A percentile compares a stretch with the other conserved stretches of the same genome.
These are phyloP conservation scores for Percopsis transmontana DNA, from an alignment of 2,113 vertebrate species.

Conservation along the genomic window DNA sequence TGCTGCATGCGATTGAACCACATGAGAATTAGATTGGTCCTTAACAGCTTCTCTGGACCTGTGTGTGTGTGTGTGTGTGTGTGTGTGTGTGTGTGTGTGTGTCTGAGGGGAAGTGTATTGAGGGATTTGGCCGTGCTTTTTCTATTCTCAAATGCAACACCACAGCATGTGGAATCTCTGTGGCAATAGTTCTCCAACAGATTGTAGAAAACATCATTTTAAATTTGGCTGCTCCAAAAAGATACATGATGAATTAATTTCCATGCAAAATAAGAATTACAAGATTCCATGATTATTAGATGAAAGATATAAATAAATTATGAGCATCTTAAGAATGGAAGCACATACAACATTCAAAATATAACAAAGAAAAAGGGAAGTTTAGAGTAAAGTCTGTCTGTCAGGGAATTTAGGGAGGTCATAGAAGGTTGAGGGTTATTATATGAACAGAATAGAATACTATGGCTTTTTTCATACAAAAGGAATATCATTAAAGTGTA, in stretches of 20 bases:
- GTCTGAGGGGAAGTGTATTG: constrained; percentile 8
- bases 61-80: not conserved
- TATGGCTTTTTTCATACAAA: no score
- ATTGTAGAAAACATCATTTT: constrained; percentile 25
- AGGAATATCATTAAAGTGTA: no score
- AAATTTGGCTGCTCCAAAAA: constrained; percentile 2
- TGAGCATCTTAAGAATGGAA: constrained; percentile 6
- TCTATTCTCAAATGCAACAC: constrained; percentile 15
- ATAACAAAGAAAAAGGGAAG: not conserved
- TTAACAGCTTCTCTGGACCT: constrained; percentile 25
- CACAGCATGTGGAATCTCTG: constrained; percentile 29
- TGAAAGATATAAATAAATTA: constrained; percentile 23
- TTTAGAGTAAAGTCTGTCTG: not conserved
- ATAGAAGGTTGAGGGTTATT: no score
- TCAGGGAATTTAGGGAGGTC: no score
- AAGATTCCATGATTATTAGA: not conserved
- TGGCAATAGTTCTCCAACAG: not conserved
- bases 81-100: not conserved
- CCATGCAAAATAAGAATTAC: not conserved
- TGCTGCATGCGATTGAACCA: constrained; percentile 35
- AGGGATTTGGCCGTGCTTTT: constrained; percentile 29
- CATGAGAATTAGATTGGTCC: constrained; percentile 42
- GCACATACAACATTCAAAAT: not conserved
- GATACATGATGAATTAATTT: constrained; percentile 20
- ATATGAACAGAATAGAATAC: no score